Evolutionary conservation across 2,797 vertebrate genomes (phyloP).

Genomic region (Xerus rutilus): DNA sequence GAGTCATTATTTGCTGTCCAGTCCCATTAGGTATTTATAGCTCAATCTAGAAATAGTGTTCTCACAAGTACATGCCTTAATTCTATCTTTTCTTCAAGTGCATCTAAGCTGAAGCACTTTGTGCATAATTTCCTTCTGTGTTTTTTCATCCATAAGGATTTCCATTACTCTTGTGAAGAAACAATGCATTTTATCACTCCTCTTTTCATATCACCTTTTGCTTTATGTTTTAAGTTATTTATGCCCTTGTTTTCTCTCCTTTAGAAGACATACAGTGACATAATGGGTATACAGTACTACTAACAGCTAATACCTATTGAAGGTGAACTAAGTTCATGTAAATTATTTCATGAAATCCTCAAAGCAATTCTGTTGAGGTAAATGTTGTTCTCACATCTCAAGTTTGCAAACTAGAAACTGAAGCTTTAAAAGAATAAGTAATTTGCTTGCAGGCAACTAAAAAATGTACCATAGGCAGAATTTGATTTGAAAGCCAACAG

Average conservation of each 20-base stretch:
- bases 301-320: slow-evolving; percentile 4
- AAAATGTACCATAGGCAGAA: background rate
- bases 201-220: slow-evolving; percentile 1
- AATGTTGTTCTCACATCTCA: background rate
- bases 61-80: slow-evolving; percentile 51
- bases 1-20: slow-evolving; percentile 44
- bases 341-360: slow-evolving; percentile 31
- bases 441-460: too few relatives aligned
- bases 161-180: slow-evolving; percentile 45
- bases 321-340: background rate
- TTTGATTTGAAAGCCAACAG: background rate
- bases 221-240: background rate
- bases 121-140: slow-evolving; percentile 38
- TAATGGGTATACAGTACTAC: background rate
- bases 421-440: slow-evolving; percentile 32
- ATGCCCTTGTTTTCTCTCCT: background rate
- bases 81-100: slow-evolving; percentile 60
- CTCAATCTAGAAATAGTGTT: slow-evolving; percentile 64
- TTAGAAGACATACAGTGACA: background rate
- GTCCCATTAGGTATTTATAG: slow-evolving; percentile 39
- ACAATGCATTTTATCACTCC: background rate
- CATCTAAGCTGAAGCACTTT: slow-evolving; percentile 23
- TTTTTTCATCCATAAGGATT: slow-evolving; percentile 35
- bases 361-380: background rate
- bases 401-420: slow-evolving; percentile 34